Conservation (phyloP, 2,113 vertebrate genomes). For the Corythaixoides concolor region DNA sequence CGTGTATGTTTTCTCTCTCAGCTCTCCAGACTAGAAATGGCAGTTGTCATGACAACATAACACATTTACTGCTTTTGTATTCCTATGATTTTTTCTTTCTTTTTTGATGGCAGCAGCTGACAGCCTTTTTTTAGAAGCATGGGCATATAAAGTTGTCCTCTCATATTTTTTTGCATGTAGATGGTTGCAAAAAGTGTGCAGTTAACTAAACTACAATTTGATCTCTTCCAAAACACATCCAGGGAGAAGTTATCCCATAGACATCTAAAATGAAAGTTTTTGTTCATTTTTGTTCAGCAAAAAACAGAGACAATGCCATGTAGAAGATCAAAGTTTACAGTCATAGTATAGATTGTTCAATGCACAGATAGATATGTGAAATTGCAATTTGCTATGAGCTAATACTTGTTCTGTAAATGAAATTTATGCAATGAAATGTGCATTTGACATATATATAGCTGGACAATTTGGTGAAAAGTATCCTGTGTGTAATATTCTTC, state of each 20-base stretch:
- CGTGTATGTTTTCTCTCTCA: neutral
- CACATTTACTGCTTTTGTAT: neutral
- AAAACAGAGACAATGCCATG: neutral
- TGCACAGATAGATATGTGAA: neutral
- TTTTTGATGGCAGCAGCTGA: neutral
- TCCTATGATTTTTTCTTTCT: neutral
- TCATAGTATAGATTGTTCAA: neutral
- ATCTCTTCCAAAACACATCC: neutral
- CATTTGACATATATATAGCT: neutral
- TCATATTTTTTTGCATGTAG: neutral
- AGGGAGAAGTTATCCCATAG: neutral
- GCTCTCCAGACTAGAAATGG: neutral
- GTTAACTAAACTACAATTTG: neutral
- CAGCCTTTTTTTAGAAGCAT: neutral
- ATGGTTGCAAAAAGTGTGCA: neutral
- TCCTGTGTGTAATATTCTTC: neutral
- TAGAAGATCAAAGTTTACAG: neutral
- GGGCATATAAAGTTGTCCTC: neutral
- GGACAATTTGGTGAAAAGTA: neutral
- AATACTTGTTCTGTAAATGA: neutral
- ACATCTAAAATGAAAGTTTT: neutral
- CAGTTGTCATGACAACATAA: slow-evolving; percentile 66
- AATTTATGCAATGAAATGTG: neutral
- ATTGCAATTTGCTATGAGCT: neutral
- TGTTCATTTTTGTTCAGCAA: neutral